These are phyloP conservation scores for Pimephales promelas DNA, from an alignment of 2,113 vertebrate genomes.

Conservation along the genomic window DNA sequence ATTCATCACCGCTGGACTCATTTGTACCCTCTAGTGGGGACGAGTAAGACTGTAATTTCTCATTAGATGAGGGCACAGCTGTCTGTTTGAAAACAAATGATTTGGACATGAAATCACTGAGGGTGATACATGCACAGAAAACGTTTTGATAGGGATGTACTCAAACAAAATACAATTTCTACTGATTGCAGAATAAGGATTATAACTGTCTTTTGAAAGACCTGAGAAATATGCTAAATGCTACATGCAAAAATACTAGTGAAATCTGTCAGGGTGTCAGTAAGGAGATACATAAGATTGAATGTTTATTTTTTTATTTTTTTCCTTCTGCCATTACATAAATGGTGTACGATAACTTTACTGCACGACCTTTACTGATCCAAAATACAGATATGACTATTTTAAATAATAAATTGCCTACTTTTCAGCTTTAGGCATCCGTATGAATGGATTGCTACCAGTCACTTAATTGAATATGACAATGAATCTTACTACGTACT, in stretches of 20 bases:
- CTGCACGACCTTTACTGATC: background rate
- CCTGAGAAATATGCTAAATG: background rate
- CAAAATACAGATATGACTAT: background rate
- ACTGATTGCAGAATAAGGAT: background rate
- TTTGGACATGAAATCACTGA: slow-evolving; percentile 12
- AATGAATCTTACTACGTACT: background rate
- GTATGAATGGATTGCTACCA: background rate
- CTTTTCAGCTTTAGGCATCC: background rate
- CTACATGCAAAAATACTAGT: background rate
- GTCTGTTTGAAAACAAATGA: slow-evolving; percentile 16
- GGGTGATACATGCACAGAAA: background rate
- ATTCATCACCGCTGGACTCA: slow-evolving; percentile 36
- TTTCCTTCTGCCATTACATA: background rate
- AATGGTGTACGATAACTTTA: background rate
- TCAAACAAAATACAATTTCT: background rate
- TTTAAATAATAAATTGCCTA: background rate
- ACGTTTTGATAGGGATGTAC: slow-evolving; percentile 10
- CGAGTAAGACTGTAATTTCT: slow-evolving; percentile 12
- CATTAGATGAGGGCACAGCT: slow-evolving; percentile 19
- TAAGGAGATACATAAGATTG: background rate
- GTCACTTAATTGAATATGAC: background rate
- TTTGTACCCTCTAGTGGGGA: slow-evolving; percentile 47
- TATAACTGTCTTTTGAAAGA: background rate
- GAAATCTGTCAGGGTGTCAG: background rate
- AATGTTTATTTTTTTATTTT: background rate